Base-by-base conservation (phyloP, 2,888 invertebrate genomes). In the Epirrhoe tristata region DNA sequence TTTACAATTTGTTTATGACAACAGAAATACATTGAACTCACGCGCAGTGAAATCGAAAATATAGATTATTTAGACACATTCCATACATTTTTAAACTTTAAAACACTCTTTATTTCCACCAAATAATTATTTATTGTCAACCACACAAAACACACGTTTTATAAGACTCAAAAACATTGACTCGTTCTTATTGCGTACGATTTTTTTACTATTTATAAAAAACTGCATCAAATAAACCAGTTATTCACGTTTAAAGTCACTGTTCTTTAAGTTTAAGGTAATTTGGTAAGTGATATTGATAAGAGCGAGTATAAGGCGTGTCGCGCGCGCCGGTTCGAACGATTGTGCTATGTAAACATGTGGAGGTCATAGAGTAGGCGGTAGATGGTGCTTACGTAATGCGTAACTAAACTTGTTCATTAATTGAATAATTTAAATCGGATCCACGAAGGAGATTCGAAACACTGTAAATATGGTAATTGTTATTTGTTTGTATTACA, bases 311-410 rank as follows among this genome's bases (percentile, higher is more conserved):
- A 77, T 79, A 78, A 50, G 54, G 57, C 63, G 64, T 58, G 59
- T 58, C 52, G 61, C 67, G 52, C 75, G 72, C 56, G 71, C 85
- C 79, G 79, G 81, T 80, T 79, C 66, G 67, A 58, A 71, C 70
- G 70, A 71, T 78, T 79, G 78, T 80, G 76, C 77, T 78, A 81
- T 80, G 81, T 84, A 82, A 85, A 88, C 84, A 86, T 70, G 80
- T 64, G 65, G 58, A 68, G 64, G 69, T 48, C 89, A 88, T 71
- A 87, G 89, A 89, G 58, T 78, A 81, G 58, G 55, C 16, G 50
- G 54, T 57, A 60, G 66, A 55, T 52, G 58, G 43, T n/a, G 36
- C 60, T 61, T 61, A 16, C 50, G 57, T 34, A 61, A 63, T 39
- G 43, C 48, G 60, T 36, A 14, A 6, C 24, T 48, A 24, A 56